Evolutionary conservation across 37 sponge, comb jelly and placozoan genomes (phyloP).

Genomic region (Crambe crambe): DNA sequence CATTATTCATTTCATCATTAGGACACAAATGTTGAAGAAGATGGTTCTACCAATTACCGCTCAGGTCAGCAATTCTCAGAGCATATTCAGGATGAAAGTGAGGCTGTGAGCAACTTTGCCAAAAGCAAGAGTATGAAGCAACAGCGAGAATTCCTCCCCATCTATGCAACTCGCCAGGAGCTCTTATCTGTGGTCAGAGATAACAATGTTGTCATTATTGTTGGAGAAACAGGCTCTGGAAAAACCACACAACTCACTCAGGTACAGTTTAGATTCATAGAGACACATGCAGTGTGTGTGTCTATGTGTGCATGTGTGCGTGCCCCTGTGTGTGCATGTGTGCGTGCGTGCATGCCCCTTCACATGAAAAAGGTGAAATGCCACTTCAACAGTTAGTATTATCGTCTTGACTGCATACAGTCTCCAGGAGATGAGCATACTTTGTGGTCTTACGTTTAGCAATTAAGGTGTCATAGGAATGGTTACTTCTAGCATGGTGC

Average conservation of each 20-base stretch:
- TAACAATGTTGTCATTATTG: slow-evolving; percentile 95
- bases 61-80: slow-evolving; percentile 92
- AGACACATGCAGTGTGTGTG: not conserved
- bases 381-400: too few relatives aligned
- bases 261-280: slow-evolving; percentile 19
- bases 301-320: not conserved
- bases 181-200: slow-evolving; percentile 88
- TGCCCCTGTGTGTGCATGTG: not conserved
- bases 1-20: too few relatives aligned
- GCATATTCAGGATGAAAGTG: slow-evolving; percentile 79
- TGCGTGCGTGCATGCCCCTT: not conserved
- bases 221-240: slow-evolving; percentile 99
- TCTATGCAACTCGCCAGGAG: slow-evolving; percentile 90
- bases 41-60: slow-evolving; percentile 79
- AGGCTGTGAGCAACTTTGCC: slow-evolving; percentile 93
- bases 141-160: slow-evolving; percentile 95
- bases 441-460: too few relatives aligned
- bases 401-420: too few relatives aligned
- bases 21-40: slow-evolving; percentile 68
- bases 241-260: slow-evolving; percentile 99
- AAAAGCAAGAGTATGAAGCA: slow-evolving; percentile 87
- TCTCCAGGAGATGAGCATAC: too few relatives aligned
- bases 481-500: too few relatives aligned
- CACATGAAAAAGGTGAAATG: not conserved
- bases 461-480: too few relatives aligned